These are phyloP conservation scores for Temnothorax curvispinosus DNA, from an alignment of 1,140 invertebrate species.

Conservation along the genomic window DNA sequence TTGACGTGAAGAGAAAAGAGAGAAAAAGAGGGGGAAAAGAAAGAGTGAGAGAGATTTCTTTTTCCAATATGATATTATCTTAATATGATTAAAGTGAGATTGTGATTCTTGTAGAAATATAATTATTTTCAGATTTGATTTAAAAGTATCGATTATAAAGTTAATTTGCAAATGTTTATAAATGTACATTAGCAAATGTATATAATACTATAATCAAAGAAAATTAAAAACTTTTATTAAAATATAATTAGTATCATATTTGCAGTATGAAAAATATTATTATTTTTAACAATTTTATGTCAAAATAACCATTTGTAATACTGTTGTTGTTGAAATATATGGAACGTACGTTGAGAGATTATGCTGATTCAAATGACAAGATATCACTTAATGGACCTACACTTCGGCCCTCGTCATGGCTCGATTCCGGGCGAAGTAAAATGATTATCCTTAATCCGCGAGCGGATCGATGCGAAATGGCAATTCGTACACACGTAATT, in stretches of 20 bases:
- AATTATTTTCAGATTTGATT: background rate
- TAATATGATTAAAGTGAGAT: background rate
- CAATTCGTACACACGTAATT: conserved; percentile 32
- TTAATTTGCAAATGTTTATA: background rate
- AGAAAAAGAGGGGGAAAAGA: background rate
- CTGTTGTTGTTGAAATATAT: background rate
- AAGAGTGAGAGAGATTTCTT: background rate
- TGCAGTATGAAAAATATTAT: background rate
- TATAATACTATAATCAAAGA: background rate
- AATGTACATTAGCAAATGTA: background rate
- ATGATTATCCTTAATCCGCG: conserved; percentile 20
- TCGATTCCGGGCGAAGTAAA: background rate
- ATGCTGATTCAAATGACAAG: background rate
- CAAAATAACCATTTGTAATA: background rate
- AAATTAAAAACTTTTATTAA: background rate
- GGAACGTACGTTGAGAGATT: background rate
- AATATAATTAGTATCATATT: background rate
- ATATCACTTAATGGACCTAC: background rate
- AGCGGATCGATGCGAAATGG: background rate
- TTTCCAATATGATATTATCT: background rate
- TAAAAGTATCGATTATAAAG: background rate
- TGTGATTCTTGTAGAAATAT: background rate
- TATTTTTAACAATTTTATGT: background rate
- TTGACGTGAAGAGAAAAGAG: background rate
- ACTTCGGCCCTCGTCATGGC: background rate